Conservation (phyloP, 1,140 invertebrate species). For the Cyrtorhinus lividipennis region DNA sequence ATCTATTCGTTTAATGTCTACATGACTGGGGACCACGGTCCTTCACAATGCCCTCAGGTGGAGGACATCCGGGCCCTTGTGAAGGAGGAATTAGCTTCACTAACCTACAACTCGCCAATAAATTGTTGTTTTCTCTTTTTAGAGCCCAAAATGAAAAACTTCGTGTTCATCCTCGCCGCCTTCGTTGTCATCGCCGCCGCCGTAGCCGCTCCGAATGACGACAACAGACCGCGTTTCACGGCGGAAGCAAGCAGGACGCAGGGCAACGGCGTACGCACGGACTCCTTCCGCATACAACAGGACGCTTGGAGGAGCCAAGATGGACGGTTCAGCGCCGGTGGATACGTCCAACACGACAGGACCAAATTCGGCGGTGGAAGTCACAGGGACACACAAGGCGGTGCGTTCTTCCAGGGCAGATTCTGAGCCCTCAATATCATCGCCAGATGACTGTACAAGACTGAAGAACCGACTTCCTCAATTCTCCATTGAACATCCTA, state of each 20-base stretch:
- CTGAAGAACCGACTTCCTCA: too few species aligned
- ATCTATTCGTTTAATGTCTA: too few species aligned
- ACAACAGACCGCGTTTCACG: not conserved
- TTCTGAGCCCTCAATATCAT: too few species aligned
- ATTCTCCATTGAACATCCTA: too few species aligned
- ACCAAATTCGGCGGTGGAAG: not conserved
- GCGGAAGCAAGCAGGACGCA: not conserved
- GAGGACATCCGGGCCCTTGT: too few species aligned
- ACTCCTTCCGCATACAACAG: not conserved
- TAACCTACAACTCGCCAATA: too few species aligned
- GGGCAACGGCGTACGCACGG: not conserved
- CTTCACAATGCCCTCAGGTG: too few species aligned
- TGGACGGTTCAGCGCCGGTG: conserved; percentile 1
- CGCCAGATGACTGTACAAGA: too few species aligned
- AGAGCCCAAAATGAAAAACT: conserved; percentile 12
- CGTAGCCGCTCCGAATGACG: not conserved
- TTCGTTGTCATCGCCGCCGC: not conserved
- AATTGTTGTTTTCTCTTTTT: too few species aligned
- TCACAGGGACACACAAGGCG: conserved; percentile 9
- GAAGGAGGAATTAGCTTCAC: too few species aligned
- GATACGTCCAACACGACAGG: conserved; percentile 13
- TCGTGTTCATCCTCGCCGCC: not conserved
- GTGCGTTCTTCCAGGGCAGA: conserved; percentile 1
- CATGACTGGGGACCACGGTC: too few species aligned
- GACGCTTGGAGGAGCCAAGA: conserved; percentile 8